These are phyloP conservation scores for Euthynnus affinis DNA, from an alignment of 2,797 vertebrate species.

Conservation along the genomic window DNA sequence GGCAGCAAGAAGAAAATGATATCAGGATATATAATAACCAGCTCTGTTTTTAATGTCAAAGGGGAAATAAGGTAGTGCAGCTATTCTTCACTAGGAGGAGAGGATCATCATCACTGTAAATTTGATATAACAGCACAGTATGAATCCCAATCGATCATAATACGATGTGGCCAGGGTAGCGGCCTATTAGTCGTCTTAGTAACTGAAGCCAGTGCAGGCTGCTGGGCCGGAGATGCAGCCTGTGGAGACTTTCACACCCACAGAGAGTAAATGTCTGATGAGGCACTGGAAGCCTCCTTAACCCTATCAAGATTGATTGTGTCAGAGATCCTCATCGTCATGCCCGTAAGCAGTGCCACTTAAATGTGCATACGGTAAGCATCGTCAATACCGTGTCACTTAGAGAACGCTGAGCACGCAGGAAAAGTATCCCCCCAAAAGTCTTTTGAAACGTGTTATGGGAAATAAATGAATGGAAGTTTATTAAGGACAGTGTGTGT, in stretches of 20 bases:
- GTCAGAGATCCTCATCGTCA: slow-evolving; percentile 65
- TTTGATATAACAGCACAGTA: slow-evolving; percentile 69
- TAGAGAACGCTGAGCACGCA: slow-evolving; percentile 21
- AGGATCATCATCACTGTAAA: slow-evolving; percentile 64
- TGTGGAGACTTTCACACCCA: slow-evolving; percentile 47
- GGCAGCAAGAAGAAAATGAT: slow-evolving; percentile 4
- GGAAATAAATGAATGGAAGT: slow-evolving; percentile 10
- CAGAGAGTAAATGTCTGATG: slow-evolving; percentile 57
- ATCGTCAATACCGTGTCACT: slow-evolving; percentile 49
- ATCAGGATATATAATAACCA: slow-evolving; percentile 34
- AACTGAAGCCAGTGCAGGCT: slow-evolving; percentile 37
- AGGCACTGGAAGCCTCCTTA: slow-evolving; percentile 65
- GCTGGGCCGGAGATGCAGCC: slow-evolving; percentile 29
- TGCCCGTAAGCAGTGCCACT: slow-evolving; percentile 65
- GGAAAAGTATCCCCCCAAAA: not conserved
- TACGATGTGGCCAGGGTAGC: slow-evolving; percentile 44
- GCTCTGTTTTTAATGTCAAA: slow-evolving; percentile 55
- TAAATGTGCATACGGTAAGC: slow-evolving; percentile 57
- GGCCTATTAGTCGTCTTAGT: slow-evolving; percentile 58
- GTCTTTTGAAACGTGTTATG: not conserved
- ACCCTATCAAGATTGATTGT: slow-evolving; percentile 75
- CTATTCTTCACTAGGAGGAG: slow-evolving; percentile 34
- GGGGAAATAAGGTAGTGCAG: slow-evolving; percentile 28
- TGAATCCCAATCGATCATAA: slow-evolving; percentile 73
- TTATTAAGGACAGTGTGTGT: not conserved